phyloP scores from a whole-genome alignment of 2,113 vertebrate species.

The Romanogobio albipinnatus region DNA sequence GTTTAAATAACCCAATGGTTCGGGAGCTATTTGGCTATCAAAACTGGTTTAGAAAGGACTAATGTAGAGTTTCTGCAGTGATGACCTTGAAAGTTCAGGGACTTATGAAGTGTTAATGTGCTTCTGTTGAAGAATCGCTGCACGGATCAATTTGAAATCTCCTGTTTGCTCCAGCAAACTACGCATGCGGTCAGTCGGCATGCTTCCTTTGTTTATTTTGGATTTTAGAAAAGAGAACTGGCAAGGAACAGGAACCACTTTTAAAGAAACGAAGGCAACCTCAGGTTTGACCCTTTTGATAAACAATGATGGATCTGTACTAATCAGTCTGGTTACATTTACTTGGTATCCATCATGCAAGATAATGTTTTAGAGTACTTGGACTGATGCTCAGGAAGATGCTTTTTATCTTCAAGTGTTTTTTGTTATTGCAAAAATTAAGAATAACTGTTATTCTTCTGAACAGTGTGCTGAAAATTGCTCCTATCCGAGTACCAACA shows the following conservation, averaged over 20 bases:
- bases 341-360: neutral
- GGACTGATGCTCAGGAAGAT: neutral
- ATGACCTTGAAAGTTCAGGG: constrained; percentile 59
- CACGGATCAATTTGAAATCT: neutral
- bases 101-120: neutral
- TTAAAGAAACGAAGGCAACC: neutral
- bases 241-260: neutral
- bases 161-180: neutral
- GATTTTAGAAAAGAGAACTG: neutral
- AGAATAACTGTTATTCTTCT: no score
- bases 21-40: constrained; percentile 42
- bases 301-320: neutral
- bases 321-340: neutral
- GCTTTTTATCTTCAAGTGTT: constrained; percentile 16
- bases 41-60: constrained; percentile 43
- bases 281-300: neutral
- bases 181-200: neutral
- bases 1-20: constrained; percentile 54
- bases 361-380: constrained; percentile 2
- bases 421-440: neutral
- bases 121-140: constrained; percentile 3
- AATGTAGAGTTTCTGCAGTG: constrained; percentile 20
- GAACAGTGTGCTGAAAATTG: constrained; percentile 22
- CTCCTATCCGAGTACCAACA: constrained; percentile 8
- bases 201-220: constrained; percentile 1